Evolutionary conservation across 2,113 vertebrate species (phyloP).

Genomic region (Cynopterus brachyotis): DNA sequence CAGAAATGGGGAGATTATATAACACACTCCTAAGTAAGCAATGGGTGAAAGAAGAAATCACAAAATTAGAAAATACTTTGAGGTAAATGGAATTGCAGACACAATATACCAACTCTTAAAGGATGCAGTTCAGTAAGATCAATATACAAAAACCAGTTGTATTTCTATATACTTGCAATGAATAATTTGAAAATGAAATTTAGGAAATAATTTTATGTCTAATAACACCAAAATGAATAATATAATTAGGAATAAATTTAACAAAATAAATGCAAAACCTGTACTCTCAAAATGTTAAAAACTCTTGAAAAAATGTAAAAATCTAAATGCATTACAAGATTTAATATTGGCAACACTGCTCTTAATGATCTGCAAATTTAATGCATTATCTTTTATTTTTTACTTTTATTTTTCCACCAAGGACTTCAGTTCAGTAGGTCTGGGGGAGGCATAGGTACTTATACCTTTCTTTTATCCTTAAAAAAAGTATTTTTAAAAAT

Average conservation of each 20-base stretch:
- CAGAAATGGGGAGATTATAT: background rate
- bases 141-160: background rate
- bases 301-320: background rate
- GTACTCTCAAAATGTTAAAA: background rate
- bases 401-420: too few relatives aligned
- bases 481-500: too few relatives aligned
- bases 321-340: background rate
- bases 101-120: background rate
- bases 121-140: background rate
- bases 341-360: background rate
- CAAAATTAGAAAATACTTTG: background rate
- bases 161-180: background rate
- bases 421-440: too few relatives aligned
- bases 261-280: background rate
- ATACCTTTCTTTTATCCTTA: too few relatives aligned
- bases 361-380: background rate
- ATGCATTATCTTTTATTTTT: background rate
- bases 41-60: background rate
- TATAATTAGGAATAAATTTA: background rate
- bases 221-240: background rate
- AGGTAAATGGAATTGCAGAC: background rate
- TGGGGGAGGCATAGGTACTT: too few relatives aligned
- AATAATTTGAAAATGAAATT: background rate
- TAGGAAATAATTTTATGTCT: background rate
- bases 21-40: background rate